These are phyloP conservation scores for Cerceris rybyensis DNA, from an alignment of 2,888 invertebrate genomes.

Conservation along the genomic window DNA sequence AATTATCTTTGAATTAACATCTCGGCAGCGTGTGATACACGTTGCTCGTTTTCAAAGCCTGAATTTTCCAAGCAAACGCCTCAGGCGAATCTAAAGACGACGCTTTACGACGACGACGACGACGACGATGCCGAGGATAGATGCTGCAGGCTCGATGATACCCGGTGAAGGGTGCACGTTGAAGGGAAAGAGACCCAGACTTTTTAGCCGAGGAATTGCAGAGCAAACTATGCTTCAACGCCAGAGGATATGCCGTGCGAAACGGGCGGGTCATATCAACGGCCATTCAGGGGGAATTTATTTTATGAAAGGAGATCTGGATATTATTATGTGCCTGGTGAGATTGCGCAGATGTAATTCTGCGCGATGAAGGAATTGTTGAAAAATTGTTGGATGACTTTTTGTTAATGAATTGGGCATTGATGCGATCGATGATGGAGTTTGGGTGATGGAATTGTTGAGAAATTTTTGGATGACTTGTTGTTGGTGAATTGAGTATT, in stretches of 20 bases:
- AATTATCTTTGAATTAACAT: conserved; percentile 56
- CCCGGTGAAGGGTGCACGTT: conserved; percentile 4
- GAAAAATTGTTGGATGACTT: too few relatives aligned
- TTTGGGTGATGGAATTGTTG: too few relatives aligned
- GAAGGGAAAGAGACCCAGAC: conserved; percentile 12
- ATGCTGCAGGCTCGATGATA: background rate
- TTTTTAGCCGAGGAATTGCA: conserved; percentile 50
- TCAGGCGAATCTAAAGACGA: conserved; percentile 24
- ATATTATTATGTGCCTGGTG: too few relatives aligned
- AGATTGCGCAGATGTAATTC: too few relatives aligned
- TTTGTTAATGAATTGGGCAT: too few relatives aligned
- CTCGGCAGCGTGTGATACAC: background rate
- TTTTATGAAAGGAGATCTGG: too few relatives aligned
- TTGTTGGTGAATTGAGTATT: too few relatives aligned
- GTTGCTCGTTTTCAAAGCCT: conserved; percentile 28
- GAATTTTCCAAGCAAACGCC: conserved; percentile 57
- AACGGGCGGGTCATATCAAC: background rate
- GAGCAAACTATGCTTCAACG: conserved; percentile 47
- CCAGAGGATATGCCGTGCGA: conserved; percentile 17
- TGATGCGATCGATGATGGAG: too few relatives aligned
- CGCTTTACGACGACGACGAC: background rate
- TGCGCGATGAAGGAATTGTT: too few relatives aligned
- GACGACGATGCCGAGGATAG: background rate
- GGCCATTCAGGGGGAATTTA: too few relatives aligned
- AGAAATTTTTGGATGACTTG: too few relatives aligned